Base-by-base conservation (phyloP, 2,888 invertebrate genomes). In the Ptychoptera contaminata region DNA sequence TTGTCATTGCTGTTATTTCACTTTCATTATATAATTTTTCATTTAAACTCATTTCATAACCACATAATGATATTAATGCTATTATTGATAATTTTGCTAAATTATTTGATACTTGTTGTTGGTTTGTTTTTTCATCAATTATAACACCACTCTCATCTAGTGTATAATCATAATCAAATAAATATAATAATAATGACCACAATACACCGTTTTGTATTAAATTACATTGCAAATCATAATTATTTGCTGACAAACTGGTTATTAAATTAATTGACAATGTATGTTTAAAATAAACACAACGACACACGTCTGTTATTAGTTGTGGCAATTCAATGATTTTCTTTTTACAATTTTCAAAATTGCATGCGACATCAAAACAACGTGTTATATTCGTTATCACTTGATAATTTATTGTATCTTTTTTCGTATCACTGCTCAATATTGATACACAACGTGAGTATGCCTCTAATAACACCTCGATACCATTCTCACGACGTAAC, bases 81-180 rank as follows among this genome's bases (percentile, higher is more conserved):
- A 73, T 67, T 6, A 94, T 77, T 42, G 90, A 82, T 58, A 85
- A 74, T 61, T 87, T 84, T 0, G 97, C 94, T 53, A 98, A 69
- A 53, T 82, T 79, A 61, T 98, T 98, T n/a, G 87, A 79, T 16
- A 87, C 76, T 65, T 94, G 91, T 75, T 96, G 78, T 45, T 87
- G 84, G 63, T 93, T 94, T 4, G 82, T 77, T 42, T 85, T 81
- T 55, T 83, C 83, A 52, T 75, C 79, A 16, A 81, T 77, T 53
- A 88, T 83, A 0, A 96, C 86, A 0, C 96, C 97, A 42, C 94
- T 90, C 69, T 98, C 97, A 46, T 94, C 86, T 53, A 98, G 70
- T 5, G 98, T 99, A 67, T 84, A 98, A 68, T 98, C 98, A 64
- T 94, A 99, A 48, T 82, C 82, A 63, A 98, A 90, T 62, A 88